Evolutionary conservation across 2,113 vertebrate genomes (phyloP), one percentile per base, ranked within the genome.

Genomic region (Callopanchax toddi): DNA sequence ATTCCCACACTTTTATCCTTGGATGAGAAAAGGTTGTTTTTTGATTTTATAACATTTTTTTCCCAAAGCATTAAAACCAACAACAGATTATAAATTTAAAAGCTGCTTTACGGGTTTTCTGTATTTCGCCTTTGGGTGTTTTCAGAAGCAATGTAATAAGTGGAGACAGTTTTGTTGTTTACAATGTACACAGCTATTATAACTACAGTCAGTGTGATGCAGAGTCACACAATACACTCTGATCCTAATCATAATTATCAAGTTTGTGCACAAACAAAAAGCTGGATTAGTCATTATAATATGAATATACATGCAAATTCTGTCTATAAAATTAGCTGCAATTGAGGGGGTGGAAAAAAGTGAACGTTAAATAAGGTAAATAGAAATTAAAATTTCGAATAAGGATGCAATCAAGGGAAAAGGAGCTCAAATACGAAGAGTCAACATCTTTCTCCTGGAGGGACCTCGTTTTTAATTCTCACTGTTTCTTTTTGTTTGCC

Each of bases 281-380:
- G 54, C 56, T 34, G 45, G 64, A 67, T 60, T n/a, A 29, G 51
- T 32, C 34, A 64, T 58, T 49, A 65, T 21, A 26, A 26, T 13
- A n/a, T 0, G 11, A 36, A 51, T 40, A 39, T 43, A 42, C 42
- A 48, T 56, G n/a, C 11, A 42, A 60, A 45, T 45, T n/a, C 13
- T 52, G 45, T 16, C 7, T 55, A 53, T 45, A 22, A 58, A 59
- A 66, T 40, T 37, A 3, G 12, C 9, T 59, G 43, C 39, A 53
- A 53, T 43, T 67, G 42, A 68, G 18, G 15, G 49, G 40, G 25
- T 22, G 18, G 23, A 37, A 32, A 11, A 45, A 67, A 20, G 5
- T 39, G 6, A 50, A 59, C n/a, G 68, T 62, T 7, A 25, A 58
- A 77, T 68, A 40, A 72, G 26, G 55, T 65, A 75, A 79, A 83